phyloP scores from a whole-genome alignment of 2,888 invertebrate species.

The Epinotia bilunana region DNA sequence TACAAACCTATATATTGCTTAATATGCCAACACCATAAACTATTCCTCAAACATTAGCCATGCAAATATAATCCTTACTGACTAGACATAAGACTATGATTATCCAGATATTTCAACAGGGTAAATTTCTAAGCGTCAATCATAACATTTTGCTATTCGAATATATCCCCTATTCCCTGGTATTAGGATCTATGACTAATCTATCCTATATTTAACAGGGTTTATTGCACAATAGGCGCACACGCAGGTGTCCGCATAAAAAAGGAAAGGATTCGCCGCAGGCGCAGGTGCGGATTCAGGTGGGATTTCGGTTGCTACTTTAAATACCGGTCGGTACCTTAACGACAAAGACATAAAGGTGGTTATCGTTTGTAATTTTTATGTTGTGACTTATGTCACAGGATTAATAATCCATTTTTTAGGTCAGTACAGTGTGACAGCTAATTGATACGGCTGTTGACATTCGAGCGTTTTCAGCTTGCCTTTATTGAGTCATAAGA shows the following conservation, averaged over 20 bases:
- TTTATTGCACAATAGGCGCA: constrained; percentile 68
- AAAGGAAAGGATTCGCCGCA: constrained; percentile 81
- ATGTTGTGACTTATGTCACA: constrained; percentile 38
- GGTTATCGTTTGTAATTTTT: background rate
- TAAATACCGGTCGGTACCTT: background rate
- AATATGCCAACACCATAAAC: constrained; percentile 20
- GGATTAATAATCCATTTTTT: constrained; percentile 29
- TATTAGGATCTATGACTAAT: background rate
- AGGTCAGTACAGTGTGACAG: constrained; percentile 8
- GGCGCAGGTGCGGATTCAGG: constrained; percentile 60
- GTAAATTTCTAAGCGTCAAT: background rate
- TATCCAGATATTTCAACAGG: constrained; percentile 7
- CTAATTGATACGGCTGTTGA: constrained; percentile 18
- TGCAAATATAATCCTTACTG: background rate
- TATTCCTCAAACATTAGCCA: background rate
- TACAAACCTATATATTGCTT: constrained; percentile 26
- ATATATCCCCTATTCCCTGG: background rate
- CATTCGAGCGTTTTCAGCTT: constrained; percentile 20
- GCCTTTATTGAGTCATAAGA: constrained; percentile 11
- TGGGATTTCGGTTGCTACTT: constrained; percentile 67
- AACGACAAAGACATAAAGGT: background rate
- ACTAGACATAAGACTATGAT: background rate
- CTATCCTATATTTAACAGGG: constrained; percentile 1
- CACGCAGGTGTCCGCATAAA: constrained; percentile 77
- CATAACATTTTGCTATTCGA: background rate